These are phyloP conservation scores for Phaenicophaeus curvirostris DNA, from an alignment of 2,797 vertebrate species.

Conservation along the genomic window DNA sequence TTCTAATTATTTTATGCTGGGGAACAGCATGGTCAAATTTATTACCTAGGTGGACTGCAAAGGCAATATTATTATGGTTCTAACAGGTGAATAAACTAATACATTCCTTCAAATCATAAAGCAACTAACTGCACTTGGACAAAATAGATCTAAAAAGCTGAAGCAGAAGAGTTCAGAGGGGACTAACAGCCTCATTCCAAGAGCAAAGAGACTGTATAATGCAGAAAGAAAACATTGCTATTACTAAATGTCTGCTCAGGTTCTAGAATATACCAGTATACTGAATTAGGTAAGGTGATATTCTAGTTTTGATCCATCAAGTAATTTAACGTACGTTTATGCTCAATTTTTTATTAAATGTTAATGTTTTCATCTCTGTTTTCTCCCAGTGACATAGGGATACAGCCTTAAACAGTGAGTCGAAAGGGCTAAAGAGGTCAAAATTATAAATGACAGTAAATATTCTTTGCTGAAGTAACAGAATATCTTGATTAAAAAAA, in stretches of 20 bases:
- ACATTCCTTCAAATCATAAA: conserved; percentile 69
- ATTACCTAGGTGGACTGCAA: conserved; percentile 64
- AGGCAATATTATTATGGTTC: conserved; percentile 73
- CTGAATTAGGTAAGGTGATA: not conserved
- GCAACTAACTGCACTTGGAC: conserved; percentile 49
- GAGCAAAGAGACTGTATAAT: not conserved
- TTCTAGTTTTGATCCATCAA: not conserved
- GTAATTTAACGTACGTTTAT: not conserved
- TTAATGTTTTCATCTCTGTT: not conserved
- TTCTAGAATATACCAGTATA: not conserved
- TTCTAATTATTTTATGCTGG: conserved; percentile 77
- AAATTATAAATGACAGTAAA: not conserved
- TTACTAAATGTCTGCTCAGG: not conserved
- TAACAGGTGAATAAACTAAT: conserved; percentile 75
- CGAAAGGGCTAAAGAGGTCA: not conserved
- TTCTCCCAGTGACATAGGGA: not conserved
- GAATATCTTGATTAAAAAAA: not conserved
- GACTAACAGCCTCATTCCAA: not conserved
- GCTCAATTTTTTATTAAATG: not conserved
- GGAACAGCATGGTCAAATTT: conserved; percentile 71
- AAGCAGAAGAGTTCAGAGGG: conserved; percentile 15
- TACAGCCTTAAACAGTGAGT: not conserved
- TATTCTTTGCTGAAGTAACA: not conserved
- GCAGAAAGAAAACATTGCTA: not conserved
- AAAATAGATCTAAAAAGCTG: conserved; percentile 63